phyloP scores from a whole-genome alignment of 2,888 invertebrate species.

The Anaspis maculata region DNA sequence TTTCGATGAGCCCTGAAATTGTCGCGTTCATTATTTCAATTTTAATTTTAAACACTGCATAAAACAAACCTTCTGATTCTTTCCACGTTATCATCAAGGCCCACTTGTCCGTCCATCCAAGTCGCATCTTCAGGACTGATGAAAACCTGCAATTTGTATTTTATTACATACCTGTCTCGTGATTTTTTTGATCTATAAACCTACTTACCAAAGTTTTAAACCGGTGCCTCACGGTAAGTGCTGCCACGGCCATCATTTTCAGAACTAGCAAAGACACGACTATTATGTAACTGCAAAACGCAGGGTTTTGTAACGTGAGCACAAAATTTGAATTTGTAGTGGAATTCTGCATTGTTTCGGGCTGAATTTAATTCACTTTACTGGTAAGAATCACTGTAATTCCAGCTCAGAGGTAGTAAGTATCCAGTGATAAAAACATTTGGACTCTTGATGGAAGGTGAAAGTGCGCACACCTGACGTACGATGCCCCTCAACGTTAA shows the following conservation, averaged over 20 bases:
- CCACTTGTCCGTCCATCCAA: conserved; percentile 30
- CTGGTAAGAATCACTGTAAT: no score
- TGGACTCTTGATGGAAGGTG: no score
- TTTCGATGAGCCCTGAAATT: conserved; percentile 57
- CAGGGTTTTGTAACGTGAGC: conserved; percentile 8
- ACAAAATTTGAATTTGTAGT: conserved; percentile 2
- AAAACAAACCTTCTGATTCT: conserved; percentile 40
- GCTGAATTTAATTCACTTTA: no score
- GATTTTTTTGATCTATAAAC: background rate
- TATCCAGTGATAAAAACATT: no score
- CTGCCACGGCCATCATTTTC: conserved; percentile 12
- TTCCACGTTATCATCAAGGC: conserved; percentile 44
- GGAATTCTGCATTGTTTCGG: no score
- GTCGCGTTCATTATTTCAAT: background rate
- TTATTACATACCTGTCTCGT: background rate
- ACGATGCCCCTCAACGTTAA: no score
- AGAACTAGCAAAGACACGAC: conserved; percentile 6
- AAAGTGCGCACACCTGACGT: no score
- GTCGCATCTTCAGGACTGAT: conserved; percentile 47
- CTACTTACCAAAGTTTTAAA: conserved; percentile 9
- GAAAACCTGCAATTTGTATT: conserved; percentile 44
- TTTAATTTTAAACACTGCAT: background rate
- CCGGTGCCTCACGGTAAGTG: conserved; percentile 9
- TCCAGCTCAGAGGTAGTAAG: no score
- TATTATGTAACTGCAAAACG: conserved; percentile 11